A percentile compares a stretch with the other conserved stretches of the same genome.
Evolutionary conservation across 2,797 vertebrate species (phyloP).

Genomic region (Sebastes cheni): DNA sequence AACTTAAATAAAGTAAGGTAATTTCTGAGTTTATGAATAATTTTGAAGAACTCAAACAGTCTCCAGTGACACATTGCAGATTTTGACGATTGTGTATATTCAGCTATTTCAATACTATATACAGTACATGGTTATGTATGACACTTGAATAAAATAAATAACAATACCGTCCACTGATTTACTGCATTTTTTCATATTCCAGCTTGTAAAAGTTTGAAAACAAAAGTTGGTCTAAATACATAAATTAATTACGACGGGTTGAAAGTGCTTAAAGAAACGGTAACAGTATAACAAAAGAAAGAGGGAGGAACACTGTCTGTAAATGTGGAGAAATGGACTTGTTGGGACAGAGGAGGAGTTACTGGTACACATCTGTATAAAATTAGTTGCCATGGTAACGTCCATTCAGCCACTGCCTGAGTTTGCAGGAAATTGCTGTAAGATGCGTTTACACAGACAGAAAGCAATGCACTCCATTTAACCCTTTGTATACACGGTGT

Average conservation of each 20-base stretch:
- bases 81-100: neutral
- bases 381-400: conserved; percentile 25
- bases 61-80: neutral
- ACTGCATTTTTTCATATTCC: neutral
- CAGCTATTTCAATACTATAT: neutral
- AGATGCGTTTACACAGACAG: neutral
- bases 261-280: neutral
- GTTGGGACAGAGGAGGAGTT: neutral
- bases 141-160: neutral
- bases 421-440: neutral
- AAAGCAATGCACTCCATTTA: neutral
- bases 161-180: neutral
- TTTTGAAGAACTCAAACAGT: neutral
- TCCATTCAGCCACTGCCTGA: neutral
- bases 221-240: too few species aligned
- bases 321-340: neutral
- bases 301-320: neutral
- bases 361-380: conserved; percentile 27
- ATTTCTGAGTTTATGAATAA: neutral
- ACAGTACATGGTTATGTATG: neutral
- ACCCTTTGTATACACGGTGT: neutral
- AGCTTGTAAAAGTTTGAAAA: neutral
- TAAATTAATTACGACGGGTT: too few species aligned
- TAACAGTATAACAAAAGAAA: neutral
- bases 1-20: too few species aligned